Conservation (phyloP, 2,113 vertebrate genomes). For the Spheniscus mendiculus region DNA sequence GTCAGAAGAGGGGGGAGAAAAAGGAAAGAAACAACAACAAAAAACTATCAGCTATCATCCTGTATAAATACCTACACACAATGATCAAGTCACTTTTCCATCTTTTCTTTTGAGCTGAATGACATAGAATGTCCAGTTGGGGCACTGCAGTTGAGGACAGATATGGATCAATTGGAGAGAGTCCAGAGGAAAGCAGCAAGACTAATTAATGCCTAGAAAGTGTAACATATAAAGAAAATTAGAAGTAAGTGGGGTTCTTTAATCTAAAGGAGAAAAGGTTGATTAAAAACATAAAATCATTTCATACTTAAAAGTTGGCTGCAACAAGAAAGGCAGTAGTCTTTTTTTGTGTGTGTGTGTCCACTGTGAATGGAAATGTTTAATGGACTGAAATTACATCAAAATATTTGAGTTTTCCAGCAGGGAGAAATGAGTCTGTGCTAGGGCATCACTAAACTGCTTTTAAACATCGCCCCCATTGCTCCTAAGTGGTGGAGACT, state of each 20-base stretch:
- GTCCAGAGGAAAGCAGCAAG: conserved; percentile 50
- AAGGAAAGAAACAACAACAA: background rate
- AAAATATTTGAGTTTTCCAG: background rate
- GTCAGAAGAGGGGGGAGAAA: background rate
- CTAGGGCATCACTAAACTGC: background rate
- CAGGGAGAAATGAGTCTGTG: background rate
- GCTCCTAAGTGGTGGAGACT: background rate
- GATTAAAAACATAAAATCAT: background rate
- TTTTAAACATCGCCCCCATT: background rate
- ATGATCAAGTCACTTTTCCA: conserved; percentile 40
- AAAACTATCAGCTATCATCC: background rate
- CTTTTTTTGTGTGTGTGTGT: background rate
- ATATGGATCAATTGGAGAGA: conserved; percentile 51
- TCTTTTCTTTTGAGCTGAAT: conserved; percentile 60
- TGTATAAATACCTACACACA: background rate
- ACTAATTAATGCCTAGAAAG: conserved; percentile 54
- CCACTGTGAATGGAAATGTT: background rate
- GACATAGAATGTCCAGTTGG: conserved; percentile 28
- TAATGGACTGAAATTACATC: background rate
- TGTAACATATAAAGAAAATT: conserved; percentile 53
- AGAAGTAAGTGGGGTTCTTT: conserved; percentile 61
- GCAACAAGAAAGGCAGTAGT: background rate
- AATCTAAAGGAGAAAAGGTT: conserved; percentile 40
- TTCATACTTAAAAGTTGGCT: background rate
- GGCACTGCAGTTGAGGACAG: conserved; percentile 61